Evolutionary conservation across 2,797 vertebrate species (phyloP), one percentile per base, ranked within the genome.

Genomic region (Artibeus jamaicensis): DNA sequence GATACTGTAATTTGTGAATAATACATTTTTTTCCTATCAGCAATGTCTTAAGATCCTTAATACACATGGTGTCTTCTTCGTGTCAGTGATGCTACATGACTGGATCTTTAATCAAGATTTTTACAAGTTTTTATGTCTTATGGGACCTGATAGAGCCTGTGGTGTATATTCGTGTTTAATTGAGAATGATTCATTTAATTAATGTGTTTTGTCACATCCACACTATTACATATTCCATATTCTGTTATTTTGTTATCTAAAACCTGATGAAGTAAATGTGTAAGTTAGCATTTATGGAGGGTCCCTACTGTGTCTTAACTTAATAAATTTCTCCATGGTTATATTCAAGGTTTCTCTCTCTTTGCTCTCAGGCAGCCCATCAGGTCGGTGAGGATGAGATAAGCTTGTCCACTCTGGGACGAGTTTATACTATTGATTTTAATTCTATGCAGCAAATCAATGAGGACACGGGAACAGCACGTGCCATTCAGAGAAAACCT

Each of bases 391-490:
- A 99, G 99, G 99, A 99, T 98, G 99, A 99, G 98, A 99, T 99
- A 98, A 99, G 99, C 98, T 98, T 99, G 98, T 99, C 99, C 94
- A 99, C 99, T 0, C 99, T 99, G 96, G 99, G 99, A 87, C 99
- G 99, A 98, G 99, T 99, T 98, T 99, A 99, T 98, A 99, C 99
- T 98, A 99, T 99, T 98, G 99, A 99, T 99, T 99, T 99, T 99
- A 99, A 99, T 98, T 99, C 99, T 99, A 99, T 99, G 99, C 99
- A 99, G 99, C 99, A 99, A 99, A 99, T 99, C 98, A 99, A 99
- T 98, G 99, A 99, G 98, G 99, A 99, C 98, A 99, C 99, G 96
- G 99, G 99, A 99, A 99, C 99, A 97, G 99, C 99, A 97, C 99
- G 99, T 94, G 99, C 99, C 97, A 99, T 99, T 99, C 99, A 99